Percentiles rank a stretch among this genome's conserved stretches.
Evolutionary conservation across 2,888 invertebrate species (phyloP).

Genomic region (Plagodis pulveraria): DNA sequence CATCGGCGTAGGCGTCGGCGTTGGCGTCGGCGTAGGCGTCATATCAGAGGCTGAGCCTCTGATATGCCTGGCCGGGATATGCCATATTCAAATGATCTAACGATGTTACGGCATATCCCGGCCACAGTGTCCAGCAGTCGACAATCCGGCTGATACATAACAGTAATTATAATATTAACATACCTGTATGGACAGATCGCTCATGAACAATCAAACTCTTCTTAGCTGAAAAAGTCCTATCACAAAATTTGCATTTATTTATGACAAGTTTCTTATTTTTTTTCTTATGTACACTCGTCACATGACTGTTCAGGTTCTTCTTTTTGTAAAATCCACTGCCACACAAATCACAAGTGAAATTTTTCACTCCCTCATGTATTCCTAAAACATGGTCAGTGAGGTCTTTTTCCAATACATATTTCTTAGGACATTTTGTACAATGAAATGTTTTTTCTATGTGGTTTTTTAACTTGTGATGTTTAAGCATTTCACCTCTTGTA

Average conservation of each 20-base stretch:
- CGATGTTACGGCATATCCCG: too few relatives aligned
- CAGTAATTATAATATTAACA: not conserved
- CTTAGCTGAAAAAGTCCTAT: constrained; percentile 6
- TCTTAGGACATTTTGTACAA: constrained; percentile 14
- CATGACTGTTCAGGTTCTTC: constrained; percentile 5
- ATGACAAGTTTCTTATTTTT: not conserved
- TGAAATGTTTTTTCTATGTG: constrained; percentile 5
- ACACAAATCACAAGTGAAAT: constrained; percentile 5
- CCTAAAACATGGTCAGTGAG: constrained; percentile 2
- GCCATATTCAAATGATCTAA: too few relatives aligned
- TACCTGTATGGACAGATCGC: constrained; percentile 19
- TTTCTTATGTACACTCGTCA: constrained; percentile 1
- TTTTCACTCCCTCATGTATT: constrained; percentile 5
- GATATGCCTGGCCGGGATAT: too few relatives aligned
- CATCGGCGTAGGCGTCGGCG: too few relatives aligned
- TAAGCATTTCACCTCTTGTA: not conserved
- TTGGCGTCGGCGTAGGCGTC: too few relatives aligned
- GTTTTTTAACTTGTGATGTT: not conserved
- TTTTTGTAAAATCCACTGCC: not conserved
- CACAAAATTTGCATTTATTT: constrained; percentile 18
- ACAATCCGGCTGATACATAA: too few relatives aligned
- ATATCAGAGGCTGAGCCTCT: too few relatives aligned
- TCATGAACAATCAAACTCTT: constrained; percentile 12
- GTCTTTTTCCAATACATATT: not conserved
- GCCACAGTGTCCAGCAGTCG: too few relatives aligned